These are phyloP conservation scores for Callosobruchus maculatus DNA, from an alignment of 2,888 invertebrate genomes.

Conservation along the genomic window DNA sequence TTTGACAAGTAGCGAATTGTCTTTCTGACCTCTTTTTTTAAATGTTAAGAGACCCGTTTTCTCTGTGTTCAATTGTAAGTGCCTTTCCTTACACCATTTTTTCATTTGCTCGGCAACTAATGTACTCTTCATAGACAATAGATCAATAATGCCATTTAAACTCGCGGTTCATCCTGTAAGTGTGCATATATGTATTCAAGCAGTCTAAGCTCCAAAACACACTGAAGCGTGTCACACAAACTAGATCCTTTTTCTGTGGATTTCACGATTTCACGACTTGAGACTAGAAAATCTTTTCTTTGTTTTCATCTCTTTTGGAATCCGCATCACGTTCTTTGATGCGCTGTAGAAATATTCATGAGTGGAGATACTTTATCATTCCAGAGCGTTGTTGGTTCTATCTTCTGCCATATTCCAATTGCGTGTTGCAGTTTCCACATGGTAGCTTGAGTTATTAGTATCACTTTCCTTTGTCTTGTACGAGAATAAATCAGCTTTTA, in stretches of 20 bases:
- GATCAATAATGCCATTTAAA: too few relatives aligned
- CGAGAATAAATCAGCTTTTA: too few relatives aligned
- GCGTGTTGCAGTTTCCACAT: neutral
- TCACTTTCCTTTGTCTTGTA: too few relatives aligned
- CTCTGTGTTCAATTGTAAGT: too few relatives aligned
- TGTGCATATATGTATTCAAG: neutral
- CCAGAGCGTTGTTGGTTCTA: neutral
- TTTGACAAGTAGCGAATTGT: too few relatives aligned
- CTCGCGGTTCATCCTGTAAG: too few relatives aligned
- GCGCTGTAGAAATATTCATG: neutral
- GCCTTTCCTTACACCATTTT: too few relatives aligned
- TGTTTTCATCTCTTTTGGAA: neutral
- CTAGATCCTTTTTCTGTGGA: neutral
- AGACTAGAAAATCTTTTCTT: neutral
- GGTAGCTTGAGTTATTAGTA: too few relatives aligned
- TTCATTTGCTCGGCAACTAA: too few relatives aligned
- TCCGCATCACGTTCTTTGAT: neutral
- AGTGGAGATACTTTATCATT: neutral
- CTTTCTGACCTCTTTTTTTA: too few relatives aligned
- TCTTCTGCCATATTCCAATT: neutral
- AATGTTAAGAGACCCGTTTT: too few relatives aligned
- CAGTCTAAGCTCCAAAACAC: neutral
- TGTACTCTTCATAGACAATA: too few relatives aligned
- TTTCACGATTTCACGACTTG: neutral
- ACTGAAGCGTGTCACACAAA: neutral